Base-by-base conservation (phyloP, 1,140 invertebrate species). In the Dolichoris vasculosae region DNA sequence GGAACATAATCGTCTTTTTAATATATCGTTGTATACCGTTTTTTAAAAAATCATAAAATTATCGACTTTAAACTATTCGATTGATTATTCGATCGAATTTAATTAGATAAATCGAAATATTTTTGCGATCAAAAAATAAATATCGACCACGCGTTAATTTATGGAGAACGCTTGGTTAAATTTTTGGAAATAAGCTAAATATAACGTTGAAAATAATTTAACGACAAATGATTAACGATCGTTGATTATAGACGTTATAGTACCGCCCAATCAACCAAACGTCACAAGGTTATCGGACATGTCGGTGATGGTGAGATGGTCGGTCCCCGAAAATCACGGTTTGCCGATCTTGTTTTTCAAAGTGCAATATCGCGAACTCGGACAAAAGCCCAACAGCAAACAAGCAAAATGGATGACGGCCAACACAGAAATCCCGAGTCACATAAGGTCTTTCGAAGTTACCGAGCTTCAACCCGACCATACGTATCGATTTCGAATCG, bases 241-340 rank as follows among this genome's bases (percentile, higher is more conserved):
- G 51, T 86, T 85, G 32, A 15, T 93, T 93, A 78, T 90, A 95
- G 94, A 94, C 69, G 94, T 96, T n/a, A 95, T 99, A 94, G 95
- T 98, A 71, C 97, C 98, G 0, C 98, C 98, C 0, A 96, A 96
- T 7, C 95, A 95, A 67, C 98, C 98, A 0, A 97, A 96, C 89
- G 95, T 99, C 8, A 97, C 96, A 0, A 94, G 97, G 17, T 90
- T 98, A 35, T 96, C 97, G 0, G 97, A 98, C 89, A 95, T 97
- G n/a, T 97, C 97, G 2, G 98, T 99, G 0, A 98, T 98, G 96
- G 95, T 99, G 0, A 95, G 97, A 43, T 99, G 98, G 98, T 95
- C 95, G 2, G 96, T 97, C 11, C 96, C 97, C 0, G 93, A 95
- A 23, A 97, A 97, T 88, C 94, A 94, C n/a, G 97, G 97, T 0